A percentile compares a stretch with the other conserved stretches of the same genome.
Conservation (phyloP, 2,113 vertebrate genomes). For the Sterrhoptilus dennistouni region DNA sequence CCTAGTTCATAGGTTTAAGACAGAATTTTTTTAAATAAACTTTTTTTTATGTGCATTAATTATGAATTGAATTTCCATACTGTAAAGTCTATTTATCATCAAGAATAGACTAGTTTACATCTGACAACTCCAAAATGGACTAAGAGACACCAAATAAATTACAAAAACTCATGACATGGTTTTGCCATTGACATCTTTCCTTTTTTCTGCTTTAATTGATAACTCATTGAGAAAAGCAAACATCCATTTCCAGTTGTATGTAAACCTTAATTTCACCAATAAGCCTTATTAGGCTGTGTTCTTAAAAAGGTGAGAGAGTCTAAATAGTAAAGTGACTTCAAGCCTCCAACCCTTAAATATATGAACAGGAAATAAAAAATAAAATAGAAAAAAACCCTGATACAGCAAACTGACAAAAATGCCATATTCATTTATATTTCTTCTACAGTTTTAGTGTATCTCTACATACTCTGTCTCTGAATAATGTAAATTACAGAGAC, state of each 20-base stretch:
- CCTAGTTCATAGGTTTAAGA: background rate
- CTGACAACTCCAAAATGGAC: background rate
- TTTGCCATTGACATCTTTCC: background rate
- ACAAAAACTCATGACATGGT: background rate
- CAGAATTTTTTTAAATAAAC: background rate
- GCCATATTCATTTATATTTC: background rate
- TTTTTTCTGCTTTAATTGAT: background rate
- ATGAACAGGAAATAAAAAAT: background rate
- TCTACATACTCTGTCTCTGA: background rate
- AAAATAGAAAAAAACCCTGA: background rate
- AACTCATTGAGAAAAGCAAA: background rate
- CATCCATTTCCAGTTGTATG: background rate
- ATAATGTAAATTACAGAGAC: background rate
- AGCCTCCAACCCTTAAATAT: background rate
- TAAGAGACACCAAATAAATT: background rate
- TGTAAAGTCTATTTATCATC: background rate
- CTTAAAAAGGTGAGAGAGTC: background rate
- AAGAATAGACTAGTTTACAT: background rate
- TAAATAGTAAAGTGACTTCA: background rate
- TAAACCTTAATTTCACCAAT: background rate
- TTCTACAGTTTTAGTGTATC: background rate
- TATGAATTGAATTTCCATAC: background rate
- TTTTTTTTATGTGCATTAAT: background rate
- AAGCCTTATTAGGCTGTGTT: background rate
- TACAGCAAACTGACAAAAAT: background rate